Percentiles rank a stretch among this genome's conserved stretches.
Conservation (phyloP, 2,113 vertebrate genomes). For the Solea senegalensis region DNA sequence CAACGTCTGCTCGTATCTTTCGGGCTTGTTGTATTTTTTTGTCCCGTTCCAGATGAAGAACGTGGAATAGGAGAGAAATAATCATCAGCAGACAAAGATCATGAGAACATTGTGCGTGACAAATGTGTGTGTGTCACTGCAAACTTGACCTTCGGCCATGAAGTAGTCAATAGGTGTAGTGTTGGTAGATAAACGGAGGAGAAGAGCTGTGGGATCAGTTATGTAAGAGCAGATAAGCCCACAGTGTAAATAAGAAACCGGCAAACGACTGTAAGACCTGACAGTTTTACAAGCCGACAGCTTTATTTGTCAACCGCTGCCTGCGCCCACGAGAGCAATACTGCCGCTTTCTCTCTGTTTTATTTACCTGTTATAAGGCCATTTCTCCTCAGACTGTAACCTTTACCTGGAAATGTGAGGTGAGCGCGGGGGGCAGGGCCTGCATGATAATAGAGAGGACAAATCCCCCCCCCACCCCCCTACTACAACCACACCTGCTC, state of each 20-base stretch:
- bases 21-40: neutral
- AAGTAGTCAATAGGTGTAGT: constrained; percentile 21
- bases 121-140: neutral
- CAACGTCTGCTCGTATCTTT: neutral
- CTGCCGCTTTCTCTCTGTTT: neutral
- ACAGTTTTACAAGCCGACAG: constrained; percentile 46
- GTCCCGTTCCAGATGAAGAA: neutral
- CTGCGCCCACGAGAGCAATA: constrained; percentile 17
- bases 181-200: constrained; percentile 25
- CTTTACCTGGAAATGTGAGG: constrained; percentile 51
- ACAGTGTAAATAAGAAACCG: constrained; percentile 44
- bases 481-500: neutral
- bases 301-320: constrained; percentile 21
- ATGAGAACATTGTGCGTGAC: neutral
- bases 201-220: constrained; percentile 49
- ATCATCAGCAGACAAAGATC: neutral
- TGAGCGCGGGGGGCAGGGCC: constrained; percentile 16
- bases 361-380: neutral
- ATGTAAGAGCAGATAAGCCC: constrained; percentile 39
- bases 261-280: constrained; percentile 11
- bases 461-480: constrained; percentile 1
- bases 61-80: neutral
- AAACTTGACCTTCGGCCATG: constrained; percentile 55
- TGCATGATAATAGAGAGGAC: constrained; percentile 43
- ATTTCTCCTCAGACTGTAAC: constrained; percentile 29